These are phyloP conservation scores for Sminthurides aquaticus DNA, from an alignment of 2,888 invertebrate species.

Conservation along the genomic window DNA sequence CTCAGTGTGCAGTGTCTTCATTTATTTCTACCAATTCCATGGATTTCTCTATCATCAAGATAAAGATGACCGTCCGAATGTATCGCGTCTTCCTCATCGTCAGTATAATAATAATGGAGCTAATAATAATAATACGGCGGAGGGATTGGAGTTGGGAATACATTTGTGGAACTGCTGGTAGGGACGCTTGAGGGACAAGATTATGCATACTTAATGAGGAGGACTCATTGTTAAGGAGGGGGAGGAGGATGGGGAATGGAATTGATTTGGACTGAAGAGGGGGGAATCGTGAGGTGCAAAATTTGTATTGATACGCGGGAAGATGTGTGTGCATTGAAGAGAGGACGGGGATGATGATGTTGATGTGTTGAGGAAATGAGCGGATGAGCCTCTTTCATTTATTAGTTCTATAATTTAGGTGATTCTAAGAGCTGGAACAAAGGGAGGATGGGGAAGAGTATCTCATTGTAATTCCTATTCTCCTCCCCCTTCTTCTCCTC, in stretches of 20 bases:
- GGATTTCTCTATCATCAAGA: too few relatives aligned
- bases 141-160: not conserved
- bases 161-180: constrained; percentile 9
- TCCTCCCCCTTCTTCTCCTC: constrained; percentile 9
- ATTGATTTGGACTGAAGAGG: constrained; percentile 23
- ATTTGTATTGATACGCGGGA: constrained; percentile 24
- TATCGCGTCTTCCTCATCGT: too few relatives aligned
- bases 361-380: too few relatives aligned
- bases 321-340: too few relatives aligned
- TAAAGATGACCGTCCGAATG: too few relatives aligned
- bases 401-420: constrained; percentile 21
- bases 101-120: constrained; percentile 16
- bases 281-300: constrained; percentile 29
- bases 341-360: too few relatives aligned
- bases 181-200: constrained; percentile 11
- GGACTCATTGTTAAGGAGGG: constrained; percentile 17
- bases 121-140: constrained; percentile 25
- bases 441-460: not conserved
- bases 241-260: constrained; percentile 15
- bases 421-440: constrained; percentile 3
- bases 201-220: constrained; percentile 23
- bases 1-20: too few relatives aligned
- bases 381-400: too few relatives aligned
- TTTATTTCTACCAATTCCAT: too few relatives aligned
- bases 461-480: constrained; percentile 10